Percentiles rank a stretch among this genome's conserved stretches.
Evolutionary conservation across 2,888 invertebrate genomes (phyloP).

Genomic region (Scelioninae gen. 1): DNA sequence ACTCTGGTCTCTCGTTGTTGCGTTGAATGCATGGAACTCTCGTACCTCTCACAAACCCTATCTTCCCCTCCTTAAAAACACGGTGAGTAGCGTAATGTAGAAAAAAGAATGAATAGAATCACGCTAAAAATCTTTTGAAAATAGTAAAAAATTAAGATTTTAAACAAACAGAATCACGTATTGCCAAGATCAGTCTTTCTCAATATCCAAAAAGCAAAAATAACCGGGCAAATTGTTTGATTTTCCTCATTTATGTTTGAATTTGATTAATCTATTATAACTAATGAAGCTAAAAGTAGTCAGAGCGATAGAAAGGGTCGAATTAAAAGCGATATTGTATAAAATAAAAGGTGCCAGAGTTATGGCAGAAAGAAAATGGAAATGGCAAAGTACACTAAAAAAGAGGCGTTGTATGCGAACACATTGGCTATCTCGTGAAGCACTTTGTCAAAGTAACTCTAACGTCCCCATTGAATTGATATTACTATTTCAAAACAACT

Average conservation of each 20-base stretch:
- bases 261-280: conserved; percentile 22
- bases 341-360: conserved; percentile 54
- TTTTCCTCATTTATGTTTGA: conserved; percentile 23
- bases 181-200: conserved; percentile 67
- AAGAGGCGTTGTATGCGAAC: conserved; percentile 50
- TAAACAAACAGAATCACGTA: conserved; percentile 57
- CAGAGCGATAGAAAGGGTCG: conserved; percentile 62
- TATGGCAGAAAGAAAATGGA: conserved; percentile 53
- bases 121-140: conserved; percentile 64
- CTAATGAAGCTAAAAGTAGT: conserved; percentile 41
- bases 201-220: conserved; percentile 65
- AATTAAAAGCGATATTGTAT: conserved; percentile 46
- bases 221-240: conserved; percentile 47
- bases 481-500: no score
- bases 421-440: conserved; percentile 49
- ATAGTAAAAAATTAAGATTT: conserved; percentile 9
- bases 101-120: conserved; percentile 69
- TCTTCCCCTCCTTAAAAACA: conserved; percentile 73
- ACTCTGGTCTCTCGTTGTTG: conserved; percentile 84
- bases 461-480: conserved; percentile 19
- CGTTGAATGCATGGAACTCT: conserved; percentile 85
- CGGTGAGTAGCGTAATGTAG: conserved; percentile 75
- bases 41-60: conserved; percentile 82
- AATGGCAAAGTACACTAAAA: conserved; percentile 47
- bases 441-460: conserved; percentile 37